Conservation (phyloP, 2,113 vertebrate species). For the Ginglymostoma cirratum region DNA sequence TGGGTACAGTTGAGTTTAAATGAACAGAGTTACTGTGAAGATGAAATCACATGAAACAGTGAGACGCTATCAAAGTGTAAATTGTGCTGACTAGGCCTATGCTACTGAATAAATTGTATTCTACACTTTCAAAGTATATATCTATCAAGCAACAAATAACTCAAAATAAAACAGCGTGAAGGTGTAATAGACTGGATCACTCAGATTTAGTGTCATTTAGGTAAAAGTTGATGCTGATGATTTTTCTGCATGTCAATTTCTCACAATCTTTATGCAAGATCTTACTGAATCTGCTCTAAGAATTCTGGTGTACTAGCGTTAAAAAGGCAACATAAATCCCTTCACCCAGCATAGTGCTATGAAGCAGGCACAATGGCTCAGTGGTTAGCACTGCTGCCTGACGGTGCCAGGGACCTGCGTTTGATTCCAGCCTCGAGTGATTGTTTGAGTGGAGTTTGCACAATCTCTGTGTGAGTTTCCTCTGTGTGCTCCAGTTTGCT, state of each 20-base stretch:
- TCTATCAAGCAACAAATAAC: not conserved
- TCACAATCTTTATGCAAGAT: not conserved
- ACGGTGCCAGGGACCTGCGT: no score
- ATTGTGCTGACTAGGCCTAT: not conserved
- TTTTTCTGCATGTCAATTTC: constrained; percentile 4
- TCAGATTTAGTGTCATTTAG: not conserved
- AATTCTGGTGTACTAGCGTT: not conserved
- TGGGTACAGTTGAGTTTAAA: constrained; percentile 17
- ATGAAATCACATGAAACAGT: constrained; percentile 23
- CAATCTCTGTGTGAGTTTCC: no score
- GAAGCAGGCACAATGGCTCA: not conserved
- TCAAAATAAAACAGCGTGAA: not conserved
- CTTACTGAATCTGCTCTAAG: not conserved
- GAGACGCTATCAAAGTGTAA: constrained; percentile 27
- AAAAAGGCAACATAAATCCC: not conserved
- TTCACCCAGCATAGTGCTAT: not conserved
- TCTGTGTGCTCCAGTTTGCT: no score
- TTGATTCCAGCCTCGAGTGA: no score
- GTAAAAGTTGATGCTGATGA: not conserved
- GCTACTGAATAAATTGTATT: constrained; percentile 26
- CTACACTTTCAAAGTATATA: not conserved
- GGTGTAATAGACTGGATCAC: not conserved
- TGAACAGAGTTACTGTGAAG: constrained; percentile 21
- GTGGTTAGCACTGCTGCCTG: no score
- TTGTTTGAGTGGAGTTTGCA: no score